phyloP scores from a whole-genome alignment of 2,113 vertebrate species.

The Phylloscopus whistleri region DNA sequence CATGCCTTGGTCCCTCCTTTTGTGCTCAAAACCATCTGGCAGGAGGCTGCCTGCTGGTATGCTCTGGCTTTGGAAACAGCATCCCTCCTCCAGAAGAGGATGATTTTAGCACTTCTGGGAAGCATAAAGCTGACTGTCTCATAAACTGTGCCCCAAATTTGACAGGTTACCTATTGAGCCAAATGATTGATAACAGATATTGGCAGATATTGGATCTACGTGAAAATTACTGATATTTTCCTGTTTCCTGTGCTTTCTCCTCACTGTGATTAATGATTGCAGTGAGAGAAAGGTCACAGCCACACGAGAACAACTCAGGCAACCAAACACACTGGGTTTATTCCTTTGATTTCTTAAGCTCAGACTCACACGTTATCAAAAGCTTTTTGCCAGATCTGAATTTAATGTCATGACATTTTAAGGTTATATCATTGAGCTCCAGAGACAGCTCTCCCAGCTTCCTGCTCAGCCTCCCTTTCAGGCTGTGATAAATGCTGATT shows the following conservation, averaged over 20 bases:
- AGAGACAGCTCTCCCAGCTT: not conserved
- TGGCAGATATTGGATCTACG: not conserved
- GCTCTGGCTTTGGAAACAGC: not conserved
- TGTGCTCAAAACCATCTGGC: not conserved
- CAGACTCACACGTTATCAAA: not conserved
- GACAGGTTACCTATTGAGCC: not conserved
- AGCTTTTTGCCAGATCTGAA: not conserved
- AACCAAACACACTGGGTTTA: not conserved
- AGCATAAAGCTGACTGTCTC: not conserved
- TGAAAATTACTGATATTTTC: not conserved
- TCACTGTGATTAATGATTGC: not conserved
- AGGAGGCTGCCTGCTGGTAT: not conserved
- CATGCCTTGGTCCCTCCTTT: not conserved
- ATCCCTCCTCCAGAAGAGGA: not conserved
- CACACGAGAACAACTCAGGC: not conserved
- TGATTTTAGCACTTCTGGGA: not conserved
- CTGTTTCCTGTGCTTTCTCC: not conserved
- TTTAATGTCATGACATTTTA: conserved; percentile 22
- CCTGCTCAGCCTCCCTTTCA: not conserved
- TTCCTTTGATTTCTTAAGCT: not conserved
- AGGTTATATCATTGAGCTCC: not conserved
- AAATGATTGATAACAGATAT: not conserved
- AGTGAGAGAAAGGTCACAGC: not conserved
- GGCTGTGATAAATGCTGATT: not conserved
- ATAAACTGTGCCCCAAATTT: not conserved